These are phyloP conservation scores for Amblyteles armatorius DNA, from an alignment of 2,888 invertebrate species.

Conservation along the genomic window DNA sequence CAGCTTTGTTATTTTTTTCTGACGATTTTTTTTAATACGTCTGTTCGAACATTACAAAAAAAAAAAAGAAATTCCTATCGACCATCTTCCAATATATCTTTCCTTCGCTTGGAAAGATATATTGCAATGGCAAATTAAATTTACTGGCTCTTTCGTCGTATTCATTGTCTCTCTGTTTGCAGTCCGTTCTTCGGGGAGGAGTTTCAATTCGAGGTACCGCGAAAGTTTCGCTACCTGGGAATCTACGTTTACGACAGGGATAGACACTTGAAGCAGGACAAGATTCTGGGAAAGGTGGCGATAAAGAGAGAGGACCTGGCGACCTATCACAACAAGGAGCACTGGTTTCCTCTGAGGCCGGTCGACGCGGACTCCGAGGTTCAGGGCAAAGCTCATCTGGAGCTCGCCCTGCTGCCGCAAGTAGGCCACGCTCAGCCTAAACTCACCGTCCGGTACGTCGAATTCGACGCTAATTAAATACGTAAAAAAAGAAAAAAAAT, in stretches of 20 bases:
- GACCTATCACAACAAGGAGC: constrained; percentile 95
- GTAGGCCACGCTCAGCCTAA: constrained; percentile 83
- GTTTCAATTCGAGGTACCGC: constrained; percentile 96
- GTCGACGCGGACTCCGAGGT: constrained; percentile 96
- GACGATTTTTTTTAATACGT: neutral
- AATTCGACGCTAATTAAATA: neutral
- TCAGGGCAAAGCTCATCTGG: constrained; percentile 95
- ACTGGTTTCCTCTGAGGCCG: constrained; percentile 95
- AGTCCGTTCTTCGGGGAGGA: constrained; percentile 97
- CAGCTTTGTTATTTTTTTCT: neutral
- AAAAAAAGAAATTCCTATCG: neutral
- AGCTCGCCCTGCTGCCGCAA: constrained; percentile 86
- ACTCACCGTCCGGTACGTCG: constrained; percentile 84
- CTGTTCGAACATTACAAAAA: neutral
- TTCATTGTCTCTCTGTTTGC: constrained; percentile 66
- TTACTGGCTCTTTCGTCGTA: constrained; percentile 1
- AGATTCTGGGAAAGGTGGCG: constrained; percentile 93
- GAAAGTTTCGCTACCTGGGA: constrained; percentile 94
- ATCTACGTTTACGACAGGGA: constrained; percentile 96
- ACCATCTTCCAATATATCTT: too few species aligned
- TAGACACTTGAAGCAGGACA: constrained; percentile 93
- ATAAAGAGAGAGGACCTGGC: constrained; percentile 95
- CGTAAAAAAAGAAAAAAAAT: neutral
- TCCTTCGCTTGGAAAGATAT: neutral
- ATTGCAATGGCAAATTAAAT: neutral